phyloP scores from a whole-genome alignment of 92 coral and sea anemone genomes.

The Bergia puertoricense region DNA sequence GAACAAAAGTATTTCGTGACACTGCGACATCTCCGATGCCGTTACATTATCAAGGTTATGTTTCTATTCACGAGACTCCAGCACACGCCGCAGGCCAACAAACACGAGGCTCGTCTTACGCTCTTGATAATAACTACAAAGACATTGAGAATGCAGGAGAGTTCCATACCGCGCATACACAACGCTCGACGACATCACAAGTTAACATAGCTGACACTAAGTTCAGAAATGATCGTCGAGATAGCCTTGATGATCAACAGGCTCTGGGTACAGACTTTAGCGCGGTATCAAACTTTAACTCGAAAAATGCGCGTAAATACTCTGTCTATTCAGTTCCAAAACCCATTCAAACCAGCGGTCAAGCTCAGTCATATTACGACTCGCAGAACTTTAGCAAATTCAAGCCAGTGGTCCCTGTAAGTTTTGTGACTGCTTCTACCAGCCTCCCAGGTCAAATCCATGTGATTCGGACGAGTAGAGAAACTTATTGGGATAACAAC shows the following conservation, averaged over 20 bases:
- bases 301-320: slow-evolving; percentile 42
- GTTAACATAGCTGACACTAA: background rate
- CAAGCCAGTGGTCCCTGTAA: background rate
- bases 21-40: slow-evolving; percentile 32
- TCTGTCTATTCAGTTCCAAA: slow-evolving; percentile 57
- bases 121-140: background rate
- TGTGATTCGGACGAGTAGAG: background rate
- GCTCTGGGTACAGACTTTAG: background rate
- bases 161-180: background rate
- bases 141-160: background rate
- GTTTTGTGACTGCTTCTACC: background rate
- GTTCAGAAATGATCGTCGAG: background rate
- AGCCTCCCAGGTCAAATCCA: slow-evolving; percentile 5
- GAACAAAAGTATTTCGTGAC: slow-evolving; percentile 17
- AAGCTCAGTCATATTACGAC: background rate
- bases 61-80: background rate
- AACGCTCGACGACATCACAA: background rate
- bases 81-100: background rate
- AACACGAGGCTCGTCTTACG: background rate
- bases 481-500: background rate
- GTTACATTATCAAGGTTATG: background rate
- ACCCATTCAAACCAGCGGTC: background rate
- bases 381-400: background rate
- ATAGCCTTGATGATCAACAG: background rate
- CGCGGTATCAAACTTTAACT: background rate